phyloP scores from a whole-genome alignment of 1,140 invertebrate species.

The Cherax quadricarinatus region DNA sequence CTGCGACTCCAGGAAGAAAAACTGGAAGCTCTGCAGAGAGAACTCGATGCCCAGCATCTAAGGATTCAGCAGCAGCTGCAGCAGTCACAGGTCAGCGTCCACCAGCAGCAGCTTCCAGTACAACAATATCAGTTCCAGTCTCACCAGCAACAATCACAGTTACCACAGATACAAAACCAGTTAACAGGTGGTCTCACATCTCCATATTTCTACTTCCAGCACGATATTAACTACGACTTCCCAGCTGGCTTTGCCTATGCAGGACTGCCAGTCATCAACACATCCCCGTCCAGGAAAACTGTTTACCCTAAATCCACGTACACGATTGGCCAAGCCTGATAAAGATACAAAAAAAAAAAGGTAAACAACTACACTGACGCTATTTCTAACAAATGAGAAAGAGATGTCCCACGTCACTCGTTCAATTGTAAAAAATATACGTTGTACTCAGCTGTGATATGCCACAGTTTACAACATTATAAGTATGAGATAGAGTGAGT shows the following conservation, averaged over 20 bases:
- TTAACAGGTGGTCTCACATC: slow-evolving; percentile 43
- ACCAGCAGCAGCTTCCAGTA: too few species aligned
- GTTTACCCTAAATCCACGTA: neutral
- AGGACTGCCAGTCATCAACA: slow-evolving; percentile 16
- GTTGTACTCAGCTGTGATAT: too few species aligned
- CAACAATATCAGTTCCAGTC: neutral
- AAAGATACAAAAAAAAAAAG: neutral
- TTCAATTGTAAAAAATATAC: too few species aligned
- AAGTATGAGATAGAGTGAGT: too few species aligned
- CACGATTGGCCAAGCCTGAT: slow-evolving; percentile 23
- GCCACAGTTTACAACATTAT: too few species aligned
- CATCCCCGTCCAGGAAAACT: neutral
- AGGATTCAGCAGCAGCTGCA: neutral
- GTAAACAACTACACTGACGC: too few species aligned
- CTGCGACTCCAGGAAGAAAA: slow-evolving; percentile 38
- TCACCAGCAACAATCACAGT: neutral
- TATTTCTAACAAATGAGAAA: too few species aligned
- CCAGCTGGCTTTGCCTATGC: slow-evolving; percentile 50
- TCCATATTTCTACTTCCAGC: slow-evolving; percentile 41
- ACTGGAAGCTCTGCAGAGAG: slow-evolving; percentile 29
- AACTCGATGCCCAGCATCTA: slow-evolving; percentile 29
- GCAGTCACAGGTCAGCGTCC: neutral
- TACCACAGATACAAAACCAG: slow-evolving; percentile 9
- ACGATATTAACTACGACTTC: slow-evolving; percentile 41
- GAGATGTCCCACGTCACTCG: too few species aligned